Evolutionary conservation across 1,140 invertebrate genomes (phyloP).

Genomic region (Polyergus mexicanus): DNA sequence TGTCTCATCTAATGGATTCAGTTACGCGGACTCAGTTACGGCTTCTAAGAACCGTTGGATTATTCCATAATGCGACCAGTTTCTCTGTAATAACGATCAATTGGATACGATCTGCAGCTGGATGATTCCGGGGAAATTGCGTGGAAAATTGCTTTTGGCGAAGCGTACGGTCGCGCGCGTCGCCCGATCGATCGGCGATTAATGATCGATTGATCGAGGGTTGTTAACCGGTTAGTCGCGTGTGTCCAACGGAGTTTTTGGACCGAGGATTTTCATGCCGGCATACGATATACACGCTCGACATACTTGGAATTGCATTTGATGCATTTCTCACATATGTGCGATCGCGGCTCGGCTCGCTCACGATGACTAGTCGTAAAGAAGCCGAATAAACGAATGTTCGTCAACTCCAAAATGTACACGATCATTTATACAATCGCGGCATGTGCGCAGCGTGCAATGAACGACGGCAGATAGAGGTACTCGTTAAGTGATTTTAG

Average conservation of each 20-base stretch:
- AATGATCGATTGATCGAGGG: slow-evolving; percentile 23
- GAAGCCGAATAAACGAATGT: not conserved
- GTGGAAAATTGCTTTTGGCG: slow-evolving; percentile 53
- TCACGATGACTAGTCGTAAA: slow-evolving; percentile 44
- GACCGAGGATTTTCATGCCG: slow-evolving; percentile 19
- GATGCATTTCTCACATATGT: not conserved
- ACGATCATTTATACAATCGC: slow-evolving; percentile 8
- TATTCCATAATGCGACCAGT: slow-evolving; percentile 49
- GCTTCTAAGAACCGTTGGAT: slow-evolving; percentile 43
- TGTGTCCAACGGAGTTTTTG: slow-evolving; percentile 16
- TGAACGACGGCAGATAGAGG: slow-evolving; percentile 35
- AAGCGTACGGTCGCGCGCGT: slow-evolving; percentile 17
- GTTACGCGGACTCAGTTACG: slow-evolving; percentile 19
- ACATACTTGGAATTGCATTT: slow-evolving; percentile 10
- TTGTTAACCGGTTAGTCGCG: slow-evolving; percentile 28
- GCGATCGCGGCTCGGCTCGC: slow-evolving; percentile 30
- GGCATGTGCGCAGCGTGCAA: slow-evolving; percentile 16
- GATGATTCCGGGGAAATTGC: slow-evolving; percentile 50
- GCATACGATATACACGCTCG: not conserved
- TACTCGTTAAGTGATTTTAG: slow-evolving; percentile 50
- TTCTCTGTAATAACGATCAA: slow-evolving; percentile 50
- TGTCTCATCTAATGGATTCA: slow-evolving; percentile 40
- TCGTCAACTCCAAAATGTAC: slow-evolving; percentile 5
- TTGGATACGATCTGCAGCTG: slow-evolving; percentile 51
- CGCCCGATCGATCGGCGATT: slow-evolving; percentile 41